phyloP scores from a whole-genome alignment of 2,797 vertebrate genomes.

The Propithecus deckenii region DNA sequence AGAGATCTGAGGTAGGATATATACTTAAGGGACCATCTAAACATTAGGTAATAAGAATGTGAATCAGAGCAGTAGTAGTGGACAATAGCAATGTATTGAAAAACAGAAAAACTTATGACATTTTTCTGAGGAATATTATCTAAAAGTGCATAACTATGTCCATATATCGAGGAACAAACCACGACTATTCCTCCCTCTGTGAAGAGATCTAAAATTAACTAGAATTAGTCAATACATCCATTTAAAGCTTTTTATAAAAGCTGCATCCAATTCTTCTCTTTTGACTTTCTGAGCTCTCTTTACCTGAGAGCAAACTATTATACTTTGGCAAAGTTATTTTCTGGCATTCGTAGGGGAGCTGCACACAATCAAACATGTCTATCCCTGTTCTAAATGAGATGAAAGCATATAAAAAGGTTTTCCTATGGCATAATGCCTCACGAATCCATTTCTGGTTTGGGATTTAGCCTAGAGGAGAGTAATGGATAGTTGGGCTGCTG shows the following conservation, averaged over 20 bases:
- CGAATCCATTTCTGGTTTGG: background rate
- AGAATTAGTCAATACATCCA: slow-evolving; percentile 26
- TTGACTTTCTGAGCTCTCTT: background rate
- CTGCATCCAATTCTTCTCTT: background rate
- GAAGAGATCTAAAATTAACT: slow-evolving; percentile 54
- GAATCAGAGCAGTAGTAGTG: background rate
- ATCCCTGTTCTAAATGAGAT: background rate
- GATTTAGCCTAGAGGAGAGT: background rate
- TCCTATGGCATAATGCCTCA: background rate
- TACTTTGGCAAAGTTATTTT: background rate
- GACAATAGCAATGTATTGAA: background rate
- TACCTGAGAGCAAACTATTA: background rate
- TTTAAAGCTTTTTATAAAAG: slow-evolving; percentile 31
- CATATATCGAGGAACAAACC: background rate
- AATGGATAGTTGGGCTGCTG: background rate
- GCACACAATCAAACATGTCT: background rate
- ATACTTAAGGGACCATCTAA: background rate
- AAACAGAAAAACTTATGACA: background rate
- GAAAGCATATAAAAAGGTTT: background rate
- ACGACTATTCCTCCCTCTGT: background rate
- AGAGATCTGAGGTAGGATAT: background rate
- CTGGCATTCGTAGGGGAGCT: background rate
- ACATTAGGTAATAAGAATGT: background rate
- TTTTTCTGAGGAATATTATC: slow-evolving; percentile 22
- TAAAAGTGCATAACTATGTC: background rate